phyloP scores from a whole-genome alignment of 2,113 vertebrate species.

The Hippocampus barbouri region DNA sequence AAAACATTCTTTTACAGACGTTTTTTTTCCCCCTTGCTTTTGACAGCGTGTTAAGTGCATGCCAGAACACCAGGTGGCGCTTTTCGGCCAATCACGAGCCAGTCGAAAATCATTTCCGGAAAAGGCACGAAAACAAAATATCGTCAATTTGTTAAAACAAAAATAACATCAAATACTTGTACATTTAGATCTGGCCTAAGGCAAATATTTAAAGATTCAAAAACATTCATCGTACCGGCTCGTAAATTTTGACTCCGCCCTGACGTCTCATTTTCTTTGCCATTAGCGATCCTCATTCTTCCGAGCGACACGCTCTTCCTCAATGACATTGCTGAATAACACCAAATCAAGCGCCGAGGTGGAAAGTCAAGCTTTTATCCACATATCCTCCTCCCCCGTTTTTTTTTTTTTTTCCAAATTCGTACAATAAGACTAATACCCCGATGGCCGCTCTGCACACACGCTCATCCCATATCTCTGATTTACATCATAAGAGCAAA shows the following conservation, averaged over 20 bases:
- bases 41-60: not conserved
- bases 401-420: not conserved
- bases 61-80: not conserved
- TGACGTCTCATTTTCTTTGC: not conserved
- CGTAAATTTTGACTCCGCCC: not conserved
- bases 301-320: not conserved
- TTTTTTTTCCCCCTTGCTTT: not conserved
- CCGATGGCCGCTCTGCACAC: not conserved
- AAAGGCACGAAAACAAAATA: not conserved
- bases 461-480: not conserved
- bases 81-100: not conserved
- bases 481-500: slow-evolving; percentile 1
- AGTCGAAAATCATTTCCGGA: not conserved
- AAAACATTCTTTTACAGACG: not conserved
- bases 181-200: not conserved
- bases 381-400: not conserved
- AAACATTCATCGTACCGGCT: not conserved
- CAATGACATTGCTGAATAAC: not conserved
- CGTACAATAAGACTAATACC: not conserved
- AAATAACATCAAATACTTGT: too few species aligned
- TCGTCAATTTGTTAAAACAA: too few species aligned
- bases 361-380: not conserved
- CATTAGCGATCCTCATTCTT: not conserved
- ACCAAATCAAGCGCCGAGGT: not conserved
- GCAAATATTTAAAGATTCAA: not conserved